A percentile compares a stretch with the other conserved stretches of the same genome.
Evolutionary conservation across 2,113 vertebrate genomes (phyloP).

Genomic region (Oncorhynchus clarkii): DNA sequence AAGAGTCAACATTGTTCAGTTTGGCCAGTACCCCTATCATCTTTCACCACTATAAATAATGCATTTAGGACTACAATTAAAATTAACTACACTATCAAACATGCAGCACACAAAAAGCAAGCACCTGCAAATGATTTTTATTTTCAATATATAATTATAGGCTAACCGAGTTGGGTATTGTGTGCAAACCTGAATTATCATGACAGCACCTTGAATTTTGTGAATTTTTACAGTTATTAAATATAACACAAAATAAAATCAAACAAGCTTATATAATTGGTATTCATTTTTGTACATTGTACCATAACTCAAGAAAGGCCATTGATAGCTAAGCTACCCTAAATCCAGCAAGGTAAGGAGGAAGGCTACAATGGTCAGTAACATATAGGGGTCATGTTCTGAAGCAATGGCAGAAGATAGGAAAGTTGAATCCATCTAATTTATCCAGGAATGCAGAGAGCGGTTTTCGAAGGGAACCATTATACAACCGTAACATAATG

Average conservation of each 20-base stretch:
- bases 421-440: slow-evolving; percentile 27
- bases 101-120: not conserved
- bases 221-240: not conserved
- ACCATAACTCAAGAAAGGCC: slow-evolving; percentile 16
- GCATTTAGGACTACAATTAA: too few relatives aligned
- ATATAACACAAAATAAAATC: slow-evolving; percentile 1
- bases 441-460: slow-evolving; percentile 64
- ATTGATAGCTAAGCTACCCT: not conserved
- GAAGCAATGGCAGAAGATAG: slow-evolving; percentile 37
- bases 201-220: not conserved
- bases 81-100: not conserved
- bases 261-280: slow-evolving; percentile 8
- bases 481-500: not conserved
- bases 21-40: too few relatives aligned
- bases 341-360: slow-evolving; percentile 5
- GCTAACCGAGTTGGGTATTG: not conserved
- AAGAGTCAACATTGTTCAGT: too few relatives aligned
- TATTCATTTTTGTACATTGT: slow-evolving; percentile 1
- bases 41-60: too few relatives aligned
- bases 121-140: not conserved
- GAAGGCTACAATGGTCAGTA: slow-evolving; percentile 31
- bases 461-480: slow-evolving; percentile 32
- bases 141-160: not conserved
- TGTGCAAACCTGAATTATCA: not conserved
- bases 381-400: slow-evolving; percentile 7